Evolutionary conservation across 2,888 invertebrate species (phyloP).

Genomic region (Scaptomyza tumidula): DNA sequence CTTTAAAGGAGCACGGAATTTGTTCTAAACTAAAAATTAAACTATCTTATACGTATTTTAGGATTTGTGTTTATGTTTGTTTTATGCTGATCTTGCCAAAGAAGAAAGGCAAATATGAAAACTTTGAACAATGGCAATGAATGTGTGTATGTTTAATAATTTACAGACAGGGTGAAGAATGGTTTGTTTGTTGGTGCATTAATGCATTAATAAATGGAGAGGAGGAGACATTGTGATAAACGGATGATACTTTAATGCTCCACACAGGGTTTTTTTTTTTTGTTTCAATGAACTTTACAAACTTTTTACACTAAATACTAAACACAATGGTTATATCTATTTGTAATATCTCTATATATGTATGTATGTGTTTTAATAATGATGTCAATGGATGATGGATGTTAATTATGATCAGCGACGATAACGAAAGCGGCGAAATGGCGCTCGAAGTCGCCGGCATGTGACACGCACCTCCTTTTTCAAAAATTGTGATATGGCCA

Average conservation of each 20-base stretch:
- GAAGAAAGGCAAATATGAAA: conserved; percentile 12
- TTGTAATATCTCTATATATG: not conserved
- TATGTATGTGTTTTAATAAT: conserved; percentile 18
- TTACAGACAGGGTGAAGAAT: conserved; percentile 21
- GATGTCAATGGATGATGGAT: not conserved
- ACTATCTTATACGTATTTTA: conserved; percentile 71
- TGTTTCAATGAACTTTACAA: conserved; percentile 36
- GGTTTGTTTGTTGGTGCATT: not conserved
- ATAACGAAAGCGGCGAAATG: conserved; percentile 83
- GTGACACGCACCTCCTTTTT: conserved; percentile 83
- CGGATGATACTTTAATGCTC: conserved; percentile 11
- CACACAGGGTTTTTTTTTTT: not conserved
- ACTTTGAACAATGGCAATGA: conserved; percentile 16
- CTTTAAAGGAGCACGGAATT: conserved; percentile 59
- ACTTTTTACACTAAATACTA: conserved; percentile 43
- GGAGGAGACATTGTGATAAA: conserved; percentile 3
- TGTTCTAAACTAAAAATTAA: conserved; percentile 67
- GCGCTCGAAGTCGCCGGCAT: conserved; percentile 81
- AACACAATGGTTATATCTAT: conserved; percentile 21
- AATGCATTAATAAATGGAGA: not conserved
- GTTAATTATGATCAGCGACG: conserved; percentile 76
- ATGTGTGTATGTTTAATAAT: conserved; percentile 33
- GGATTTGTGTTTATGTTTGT: conserved; percentile 4
- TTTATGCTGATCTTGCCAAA: conserved; percentile 31
- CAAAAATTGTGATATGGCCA: conserved; percentile 82